phyloP scores from a whole-genome alignment of 2,888 invertebrate species.

The Monochamus alternatus region DNA sequence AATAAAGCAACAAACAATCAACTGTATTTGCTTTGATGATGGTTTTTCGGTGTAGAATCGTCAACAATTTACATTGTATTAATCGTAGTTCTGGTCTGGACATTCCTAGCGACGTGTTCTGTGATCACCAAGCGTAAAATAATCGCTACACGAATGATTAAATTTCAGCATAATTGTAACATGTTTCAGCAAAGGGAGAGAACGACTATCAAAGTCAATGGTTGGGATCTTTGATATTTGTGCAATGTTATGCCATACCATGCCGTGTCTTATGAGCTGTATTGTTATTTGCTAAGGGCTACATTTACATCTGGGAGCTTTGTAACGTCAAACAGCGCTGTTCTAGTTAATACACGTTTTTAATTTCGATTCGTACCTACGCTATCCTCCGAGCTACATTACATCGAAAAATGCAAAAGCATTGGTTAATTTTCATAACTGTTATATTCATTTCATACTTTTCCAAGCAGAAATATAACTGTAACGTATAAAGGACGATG shows the following conservation, averaged over 20 bases:
- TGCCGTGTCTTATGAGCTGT: constrained; percentile 48
- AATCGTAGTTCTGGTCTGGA: constrained; percentile 69
- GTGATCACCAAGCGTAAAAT: constrained; percentile 71
- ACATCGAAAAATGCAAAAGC: background rate
- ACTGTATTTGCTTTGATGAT: constrained; percentile 66
- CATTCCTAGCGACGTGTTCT: constrained; percentile 71
- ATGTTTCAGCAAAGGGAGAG: constrained; percentile 64
- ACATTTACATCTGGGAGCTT: constrained; percentile 24
- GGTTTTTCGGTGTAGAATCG: constrained; percentile 65
- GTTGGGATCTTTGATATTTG: constrained; percentile 65
- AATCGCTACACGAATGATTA: constrained; percentile 72
- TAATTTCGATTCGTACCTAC: constrained; percentile 1
- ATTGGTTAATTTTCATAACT: too few species aligned
- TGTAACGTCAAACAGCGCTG: background rate
- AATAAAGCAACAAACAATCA: constrained; percentile 64
- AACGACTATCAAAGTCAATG: constrained; percentile 66
- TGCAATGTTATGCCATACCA: constrained; percentile 60
- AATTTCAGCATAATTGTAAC: constrained; percentile 72
- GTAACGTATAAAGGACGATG: too few species aligned
- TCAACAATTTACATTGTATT: constrained; percentile 71
- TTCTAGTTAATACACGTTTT: constrained; percentile 5
- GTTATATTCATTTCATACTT: too few species aligned
- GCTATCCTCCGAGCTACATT: background rate
- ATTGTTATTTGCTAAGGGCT: constrained; percentile 37
- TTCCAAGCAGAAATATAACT: too few species aligned